Conservation (phyloP, 2,797 vertebrate genomes). For the Enteromius treurensis region DNA sequence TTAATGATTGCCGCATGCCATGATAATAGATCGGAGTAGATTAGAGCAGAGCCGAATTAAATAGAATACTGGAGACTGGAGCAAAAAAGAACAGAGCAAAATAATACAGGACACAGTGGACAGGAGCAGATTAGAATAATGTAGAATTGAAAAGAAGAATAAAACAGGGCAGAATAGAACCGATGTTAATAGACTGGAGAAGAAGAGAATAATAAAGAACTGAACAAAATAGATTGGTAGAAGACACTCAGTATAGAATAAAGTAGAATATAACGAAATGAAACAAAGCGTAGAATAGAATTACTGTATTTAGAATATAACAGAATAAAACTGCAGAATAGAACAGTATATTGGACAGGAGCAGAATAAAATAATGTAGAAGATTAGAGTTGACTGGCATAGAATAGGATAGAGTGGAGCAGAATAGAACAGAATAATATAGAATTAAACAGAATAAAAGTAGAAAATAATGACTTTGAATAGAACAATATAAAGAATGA, state of each 20-base stretch:
- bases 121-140: too few species aligned
- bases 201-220: too few species aligned
- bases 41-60: neutral
- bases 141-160: neutral
- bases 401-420: too few species aligned
- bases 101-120: neutral
- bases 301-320: neutral
- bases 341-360: neutral
- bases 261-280: neutral
- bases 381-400: too few species aligned
- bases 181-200: too few species aligned
- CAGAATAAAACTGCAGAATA: neutral
- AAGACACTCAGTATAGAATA: neutral
- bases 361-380: neutral
- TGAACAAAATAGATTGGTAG: neutral
- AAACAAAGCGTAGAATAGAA: neutral
- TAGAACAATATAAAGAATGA: neutral
- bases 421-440: neutral
- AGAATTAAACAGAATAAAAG: neutral
- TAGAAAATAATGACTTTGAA: neutral
- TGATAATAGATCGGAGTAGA: neutral
- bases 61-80: neutral
- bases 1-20: neutral
- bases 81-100: neutral
- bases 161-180: neutral